Evolutionary conservation across 2,797 vertebrate genomes (phyloP), one percentile per base, ranked within the genome.

Genomic region (Enteromius paludinosus): DNA sequence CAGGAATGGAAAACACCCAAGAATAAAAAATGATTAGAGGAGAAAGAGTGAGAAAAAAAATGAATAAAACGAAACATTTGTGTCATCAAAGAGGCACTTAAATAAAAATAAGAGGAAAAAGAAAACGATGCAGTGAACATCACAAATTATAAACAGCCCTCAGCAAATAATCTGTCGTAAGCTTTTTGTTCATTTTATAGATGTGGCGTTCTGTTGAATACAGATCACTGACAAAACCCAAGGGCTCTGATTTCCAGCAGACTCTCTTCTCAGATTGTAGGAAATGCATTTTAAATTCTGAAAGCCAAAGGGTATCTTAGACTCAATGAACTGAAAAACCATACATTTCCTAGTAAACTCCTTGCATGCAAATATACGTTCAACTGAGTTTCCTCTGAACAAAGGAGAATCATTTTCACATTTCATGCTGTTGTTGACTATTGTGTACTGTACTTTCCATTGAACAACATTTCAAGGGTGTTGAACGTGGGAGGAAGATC

Each of bases 1-100:
- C 92, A 88, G 90, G 90, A 84, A 89, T 89, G 86, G 86, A 68
- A 86, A 89, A 90, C 83, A 86, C 71, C 78, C 76, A 68, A 88
- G 86, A 94, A 89, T 89, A 93, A 92, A 90, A 91, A 88, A 90
- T 86, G 87, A 89, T 91, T 88, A 87, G 92, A 90, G 91, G 90
- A 88, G 91, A 90, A 89, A 87, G 88, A 88, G 89, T 89, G 87
- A 90, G 91, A 92, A 88, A 89, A 89, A 43, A 85, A 88, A 70
- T 28, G 61, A 74, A 64, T 25, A 83, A 77, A 83, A 59, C 87
- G 41, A 87, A 83, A 86, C 69, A 82, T 69, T 82, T 87, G 84
- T 90, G 84, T 89, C 89, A 91, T 61, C 38, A 78, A 83, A 84
- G 84, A 76, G 83, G 65, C 86, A 84, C 64, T 64, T 41, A 8